A percentile compares a stretch with the other conserved stretches of the same genome.
Evolutionary conservation across 2,113 vertebrate species (phyloP).

Genomic region (Nyctereutes procyonoides): DNA sequence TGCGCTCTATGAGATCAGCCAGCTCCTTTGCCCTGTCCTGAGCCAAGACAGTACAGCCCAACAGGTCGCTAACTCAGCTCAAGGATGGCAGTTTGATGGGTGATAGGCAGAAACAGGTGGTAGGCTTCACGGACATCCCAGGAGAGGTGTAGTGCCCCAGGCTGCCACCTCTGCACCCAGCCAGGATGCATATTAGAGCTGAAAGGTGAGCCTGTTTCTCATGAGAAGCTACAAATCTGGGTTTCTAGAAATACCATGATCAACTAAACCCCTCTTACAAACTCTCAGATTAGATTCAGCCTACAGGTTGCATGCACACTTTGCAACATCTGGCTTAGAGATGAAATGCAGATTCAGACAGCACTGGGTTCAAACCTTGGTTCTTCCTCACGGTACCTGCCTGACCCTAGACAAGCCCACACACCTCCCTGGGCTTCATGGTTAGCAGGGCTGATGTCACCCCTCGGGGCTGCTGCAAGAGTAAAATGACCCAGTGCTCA

Average conservation of each 20-base stretch:
- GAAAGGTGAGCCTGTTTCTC: neutral
- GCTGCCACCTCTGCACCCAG: no score
- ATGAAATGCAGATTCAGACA: neutral
- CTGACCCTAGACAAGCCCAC: neutral
- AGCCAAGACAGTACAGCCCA: neutral
- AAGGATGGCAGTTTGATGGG: accelerated
- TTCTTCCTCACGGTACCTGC: neutral
- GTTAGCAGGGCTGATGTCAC: neutral
- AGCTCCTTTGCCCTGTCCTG: neutral
- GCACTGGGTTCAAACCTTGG: neutral
- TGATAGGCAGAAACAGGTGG: neutral
- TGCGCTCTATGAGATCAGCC: no score
- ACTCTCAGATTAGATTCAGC: neutral
- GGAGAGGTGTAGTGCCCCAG: neutral
- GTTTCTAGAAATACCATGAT: neutral
- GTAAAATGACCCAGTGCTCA: neutral
- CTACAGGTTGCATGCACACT: neutral
- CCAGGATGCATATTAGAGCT: neutral
- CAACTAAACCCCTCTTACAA: neutral
- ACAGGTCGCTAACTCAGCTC: no score
- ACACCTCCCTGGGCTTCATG: accelerated
- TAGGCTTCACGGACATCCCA: neutral
- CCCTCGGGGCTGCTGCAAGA: neutral
- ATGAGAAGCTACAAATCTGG: neutral
- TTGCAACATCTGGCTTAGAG: neutral